A percentile compares a stretch with the other conserved stretches of the same genome.
These are phyloP conservation scores for Mareca penelope DNA, from an alignment of 2,797 vertebrate genomes.

Conservation along the genomic window DNA sequence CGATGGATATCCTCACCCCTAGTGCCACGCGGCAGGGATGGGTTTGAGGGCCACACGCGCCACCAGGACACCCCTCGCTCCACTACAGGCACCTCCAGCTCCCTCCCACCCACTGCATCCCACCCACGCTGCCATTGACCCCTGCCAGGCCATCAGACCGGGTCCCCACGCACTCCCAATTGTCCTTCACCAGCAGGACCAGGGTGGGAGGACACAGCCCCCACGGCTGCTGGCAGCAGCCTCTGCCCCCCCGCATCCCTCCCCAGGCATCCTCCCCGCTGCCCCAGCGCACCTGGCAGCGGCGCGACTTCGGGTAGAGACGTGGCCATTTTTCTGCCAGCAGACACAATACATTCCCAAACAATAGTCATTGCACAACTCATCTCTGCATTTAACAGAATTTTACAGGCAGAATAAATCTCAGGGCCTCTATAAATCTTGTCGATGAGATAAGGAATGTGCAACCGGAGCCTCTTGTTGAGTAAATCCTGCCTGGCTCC, in stretches of 20 bases:
- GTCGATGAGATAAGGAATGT: conserved; percentile 8
- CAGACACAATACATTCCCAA: conserved; percentile 48
- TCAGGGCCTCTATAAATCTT: conserved; percentile 20
- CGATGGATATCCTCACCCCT: accelerated
- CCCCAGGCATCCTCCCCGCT: accelerated
- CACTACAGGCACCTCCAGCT: neutral
- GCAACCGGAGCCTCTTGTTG: neutral
- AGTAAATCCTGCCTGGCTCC: conserved; percentile 43
- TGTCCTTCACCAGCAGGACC: neutral
- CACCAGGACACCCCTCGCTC: neutral
- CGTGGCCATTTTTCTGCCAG: conserved; percentile 32
- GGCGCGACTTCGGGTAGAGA: accelerated
- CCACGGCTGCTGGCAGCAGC: neutral
- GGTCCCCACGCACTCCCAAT: accelerated
- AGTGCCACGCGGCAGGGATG: accelerated
- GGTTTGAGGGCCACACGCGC: too few species aligned
- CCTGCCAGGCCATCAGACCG: neutral
- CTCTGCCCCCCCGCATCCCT: neutral
- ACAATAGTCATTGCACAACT: conserved; percentile 47
- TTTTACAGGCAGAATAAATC: conserved; percentile 53
- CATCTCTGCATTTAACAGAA: conserved; percentile 19
- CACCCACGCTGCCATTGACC: too few species aligned
- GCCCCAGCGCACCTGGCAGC: neutral
- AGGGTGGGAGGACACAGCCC: neutral
- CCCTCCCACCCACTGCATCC: neutral